A percentile compares a stretch with the other conserved stretches of the same genome.
These are phyloP conservation scores for Anguilla pacifica DNA, from an alignment of 2,797 vertebrate genomes.

Conservation along the genomic window DNA sequence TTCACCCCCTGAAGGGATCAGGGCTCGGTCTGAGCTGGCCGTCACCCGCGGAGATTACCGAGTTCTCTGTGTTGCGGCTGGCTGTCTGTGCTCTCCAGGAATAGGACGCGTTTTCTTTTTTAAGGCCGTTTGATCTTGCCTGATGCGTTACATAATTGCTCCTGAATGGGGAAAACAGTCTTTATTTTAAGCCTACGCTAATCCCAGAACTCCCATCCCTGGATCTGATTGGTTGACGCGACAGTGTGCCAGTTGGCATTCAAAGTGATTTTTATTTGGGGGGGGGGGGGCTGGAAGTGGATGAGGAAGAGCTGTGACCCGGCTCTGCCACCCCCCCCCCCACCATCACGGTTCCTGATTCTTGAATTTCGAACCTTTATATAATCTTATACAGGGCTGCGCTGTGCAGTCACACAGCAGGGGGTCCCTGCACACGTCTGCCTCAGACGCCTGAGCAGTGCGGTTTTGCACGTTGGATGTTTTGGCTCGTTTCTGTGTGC, in stretches of 20 bases:
- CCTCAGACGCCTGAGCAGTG: neutral
- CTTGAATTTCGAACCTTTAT: no score
- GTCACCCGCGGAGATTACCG: neutral
- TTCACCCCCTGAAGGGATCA: neutral
- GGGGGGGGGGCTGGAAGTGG: conserved; percentile 49
- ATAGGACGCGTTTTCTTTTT: neutral
- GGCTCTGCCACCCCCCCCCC: no score
- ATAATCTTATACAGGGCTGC: neutral
- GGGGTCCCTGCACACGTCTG: neutral
- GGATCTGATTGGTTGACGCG: conserved; percentile 54
- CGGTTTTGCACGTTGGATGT: neutral
- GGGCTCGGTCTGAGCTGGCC: neutral
- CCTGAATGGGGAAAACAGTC: neutral
- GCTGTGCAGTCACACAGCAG: neutral
- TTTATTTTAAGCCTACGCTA: neutral
- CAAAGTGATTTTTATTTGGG: conserved; percentile 52
- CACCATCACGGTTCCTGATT: neutral
- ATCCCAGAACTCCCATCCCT: neutral
- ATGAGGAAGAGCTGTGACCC: conserved; percentile 16
- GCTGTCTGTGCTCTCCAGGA: neutral
- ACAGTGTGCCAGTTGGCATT: conserved; percentile 64
- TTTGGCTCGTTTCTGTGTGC: neutral
- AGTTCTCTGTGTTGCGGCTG: neutral
- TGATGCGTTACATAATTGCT: neutral
- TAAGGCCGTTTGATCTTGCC: neutral